Evolutionary conservation across 2,888 invertebrate genomes (phyloP).

Genomic region (Salpingus planirostris): DNA sequence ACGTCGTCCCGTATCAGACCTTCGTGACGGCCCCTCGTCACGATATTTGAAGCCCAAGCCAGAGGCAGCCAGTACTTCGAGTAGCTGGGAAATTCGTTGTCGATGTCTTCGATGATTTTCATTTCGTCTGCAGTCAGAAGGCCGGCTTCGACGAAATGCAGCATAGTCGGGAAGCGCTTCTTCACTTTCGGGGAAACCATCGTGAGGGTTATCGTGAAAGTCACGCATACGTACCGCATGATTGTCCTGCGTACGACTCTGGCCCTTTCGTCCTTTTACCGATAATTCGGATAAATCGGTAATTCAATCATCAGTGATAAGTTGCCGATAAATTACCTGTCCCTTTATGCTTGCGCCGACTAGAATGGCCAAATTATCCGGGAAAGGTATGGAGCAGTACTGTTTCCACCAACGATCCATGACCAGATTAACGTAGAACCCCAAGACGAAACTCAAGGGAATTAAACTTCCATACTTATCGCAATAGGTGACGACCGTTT

Average conservation of each 20-base stretch:
- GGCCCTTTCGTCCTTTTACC: slow-evolving; percentile 71
- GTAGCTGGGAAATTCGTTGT: slow-evolving; percentile 69
- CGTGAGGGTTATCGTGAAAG: slow-evolving; percentile 72
- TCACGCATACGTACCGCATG: slow-evolving; percentile 70
- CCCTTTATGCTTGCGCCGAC: slow-evolving; percentile 73
- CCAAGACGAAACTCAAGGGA: slow-evolving; percentile 87
- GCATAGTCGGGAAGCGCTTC: slow-evolving; percentile 76
- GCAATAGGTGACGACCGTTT: slow-evolving; percentile 73
- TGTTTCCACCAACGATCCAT: slow-evolving; percentile 89
- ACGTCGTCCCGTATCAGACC: slow-evolving; percentile 80
- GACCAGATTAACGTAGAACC: slow-evolving; percentile 88
- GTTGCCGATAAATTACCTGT: slow-evolving; percentile 44
- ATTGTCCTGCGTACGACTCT: slow-evolving; percentile 70
- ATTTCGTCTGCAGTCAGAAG: slow-evolving; percentile 71
- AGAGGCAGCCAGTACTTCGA: slow-evolving; percentile 87
- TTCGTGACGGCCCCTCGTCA: slow-evolving; percentile 75
- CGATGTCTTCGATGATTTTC: slow-evolving; percentile 65
- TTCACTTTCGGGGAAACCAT: slow-evolving; percentile 80
- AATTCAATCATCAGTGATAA: slow-evolving; percentile 3
- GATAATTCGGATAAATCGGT: slow-evolving; percentile 33
- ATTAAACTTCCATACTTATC: slow-evolving; percentile 75
- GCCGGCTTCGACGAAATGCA: slow-evolving; percentile 75
- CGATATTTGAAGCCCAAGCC: slow-evolving; percentile 82
- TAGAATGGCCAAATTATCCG: slow-evolving; percentile 73
- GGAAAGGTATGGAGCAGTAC: slow-evolving; percentile 72